Conservation (phyloP, 2,113 vertebrate genomes). For the Phyllopteryx taeniolatus region DNA sequence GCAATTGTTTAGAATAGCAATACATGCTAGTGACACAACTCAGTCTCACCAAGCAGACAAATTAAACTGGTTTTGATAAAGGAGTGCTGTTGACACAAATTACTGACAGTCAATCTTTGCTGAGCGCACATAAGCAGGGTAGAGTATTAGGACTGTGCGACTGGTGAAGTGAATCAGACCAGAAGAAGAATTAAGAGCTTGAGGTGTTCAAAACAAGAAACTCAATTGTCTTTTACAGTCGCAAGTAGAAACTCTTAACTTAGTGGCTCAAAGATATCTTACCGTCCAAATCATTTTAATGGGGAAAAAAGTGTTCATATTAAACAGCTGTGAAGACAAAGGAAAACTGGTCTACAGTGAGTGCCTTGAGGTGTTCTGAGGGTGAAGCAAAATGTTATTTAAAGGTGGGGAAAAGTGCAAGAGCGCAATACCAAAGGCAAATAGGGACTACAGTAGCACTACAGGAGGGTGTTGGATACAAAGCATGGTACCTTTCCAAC, state of each 20-base stretch:
- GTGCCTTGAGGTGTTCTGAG: neutral
- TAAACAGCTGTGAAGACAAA: neutral
- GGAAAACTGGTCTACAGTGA: neutral
- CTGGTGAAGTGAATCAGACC: neutral
- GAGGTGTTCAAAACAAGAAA: neutral
- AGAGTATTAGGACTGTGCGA: neutral
- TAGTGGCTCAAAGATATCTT: neutral
- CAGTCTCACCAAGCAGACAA: neutral
- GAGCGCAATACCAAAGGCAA: conserved; percentile 22
- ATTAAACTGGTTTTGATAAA: neutral
- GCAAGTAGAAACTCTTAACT: neutral
- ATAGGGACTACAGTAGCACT: conserved; percentile 20
- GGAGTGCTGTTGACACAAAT: neutral
- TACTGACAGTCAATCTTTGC: neutral
- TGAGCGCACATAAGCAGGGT: neutral
- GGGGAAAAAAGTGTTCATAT: neutral
- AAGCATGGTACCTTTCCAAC: conserved; percentile 94
- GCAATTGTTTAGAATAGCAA: neutral
- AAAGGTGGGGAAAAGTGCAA: conserved; percentile 15
- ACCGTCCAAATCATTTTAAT: neutral
- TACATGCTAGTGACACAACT: neutral
- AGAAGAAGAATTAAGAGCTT: neutral
- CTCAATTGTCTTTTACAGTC: neutral
- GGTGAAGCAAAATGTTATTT: conserved; percentile 1
- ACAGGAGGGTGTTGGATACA: conserved; percentile 73